Base-by-base conservation (phyloP, 2,797 vertebrate genomes). In the Strix occidentalis region DNA sequence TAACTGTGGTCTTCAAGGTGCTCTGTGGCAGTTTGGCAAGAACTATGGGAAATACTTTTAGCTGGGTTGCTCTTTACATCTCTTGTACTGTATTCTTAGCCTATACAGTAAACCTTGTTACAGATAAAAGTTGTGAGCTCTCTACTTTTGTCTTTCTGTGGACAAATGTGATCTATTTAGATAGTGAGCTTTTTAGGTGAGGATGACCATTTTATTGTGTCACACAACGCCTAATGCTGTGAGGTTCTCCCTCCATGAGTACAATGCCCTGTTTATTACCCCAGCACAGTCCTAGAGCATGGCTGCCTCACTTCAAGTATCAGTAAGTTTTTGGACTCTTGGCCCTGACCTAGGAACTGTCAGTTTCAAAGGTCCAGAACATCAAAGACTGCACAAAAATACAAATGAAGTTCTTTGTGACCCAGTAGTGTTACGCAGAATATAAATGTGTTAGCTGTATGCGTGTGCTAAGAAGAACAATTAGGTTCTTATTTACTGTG, bases 181-280 rank as follows among this genome's bases (percentile, higher is more conserved):
- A 25, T 45, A 39, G 37, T 66, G 39, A 71, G 23, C 60, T 58
- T 72, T 63, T 84, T 77, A 48, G 69, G n/a, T 0, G 4, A 84
- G 69, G 31, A 25, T 68, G 16, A 25, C 17, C 1, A 3, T 80
- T 66, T 74, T 53, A 9, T 37, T 87, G 63, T 64, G 29, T 90
- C 33, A 21, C 20, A n/a, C 21, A 64, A 11, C 1, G 3, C 28
- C 13, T 45, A 29, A 41, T 0, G 5, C 6, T 31, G 6, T 26
- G 50, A 72, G 7, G 25, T 54, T 77, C n/a, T 84, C 18, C 19
- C 16, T 58, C 11, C 9, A 3, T 43, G 60, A 61, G 79, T 24
- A 77, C 20, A 77, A 77, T 17, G 10, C 29, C 31, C 17, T 51
- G 14, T 53, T 61, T n/a, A 17, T 63, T 87, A 31, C 29, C 12